Percentiles rank a stretch among this genome's conserved stretches.
Evolutionary conservation across 1,140 invertebrate species (phyloP).

Genomic region (Protaetia brevitarsis): DNA sequence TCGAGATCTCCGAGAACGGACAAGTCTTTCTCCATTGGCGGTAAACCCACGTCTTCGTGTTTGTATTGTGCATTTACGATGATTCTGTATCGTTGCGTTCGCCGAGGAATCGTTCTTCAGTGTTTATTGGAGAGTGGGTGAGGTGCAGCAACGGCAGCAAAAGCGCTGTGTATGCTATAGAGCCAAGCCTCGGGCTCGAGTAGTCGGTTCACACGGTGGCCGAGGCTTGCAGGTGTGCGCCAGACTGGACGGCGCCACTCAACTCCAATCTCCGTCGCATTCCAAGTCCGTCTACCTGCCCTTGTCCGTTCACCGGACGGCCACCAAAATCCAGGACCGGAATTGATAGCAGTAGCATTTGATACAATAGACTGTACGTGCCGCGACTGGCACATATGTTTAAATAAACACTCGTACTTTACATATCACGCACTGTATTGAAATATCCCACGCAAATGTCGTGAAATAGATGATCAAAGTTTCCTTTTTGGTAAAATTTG

Average conservation of each 20-base stretch:
- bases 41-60: no score
- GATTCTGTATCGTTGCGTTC: neutral
- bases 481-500: no score
- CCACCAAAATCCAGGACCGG: conserved; percentile 19
- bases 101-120: neutral
- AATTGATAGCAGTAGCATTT: neutral
- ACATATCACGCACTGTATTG: no score
- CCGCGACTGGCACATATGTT: neutral
- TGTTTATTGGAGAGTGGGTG: conserved; percentile 18
- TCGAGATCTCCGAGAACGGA: neutral
- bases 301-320: conserved; percentile 25
- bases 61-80: neutral
- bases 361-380: neutral
- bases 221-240: conserved; percentile 36
- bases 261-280: conserved; percentile 34
- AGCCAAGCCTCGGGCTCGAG: conserved; percentile 26
- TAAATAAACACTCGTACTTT: no score
- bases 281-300: conserved; percentile 28
- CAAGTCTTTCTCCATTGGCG: neutral
- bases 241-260: conserved; percentile 38
- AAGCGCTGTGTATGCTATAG: conserved; percentile 4
- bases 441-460: no score
- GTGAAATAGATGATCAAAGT: no score
- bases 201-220: conserved; percentile 38
- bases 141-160: conserved; percentile 7